Conservation (phyloP, 1,140 invertebrate genomes). For the Cherax destructor region DNA sequence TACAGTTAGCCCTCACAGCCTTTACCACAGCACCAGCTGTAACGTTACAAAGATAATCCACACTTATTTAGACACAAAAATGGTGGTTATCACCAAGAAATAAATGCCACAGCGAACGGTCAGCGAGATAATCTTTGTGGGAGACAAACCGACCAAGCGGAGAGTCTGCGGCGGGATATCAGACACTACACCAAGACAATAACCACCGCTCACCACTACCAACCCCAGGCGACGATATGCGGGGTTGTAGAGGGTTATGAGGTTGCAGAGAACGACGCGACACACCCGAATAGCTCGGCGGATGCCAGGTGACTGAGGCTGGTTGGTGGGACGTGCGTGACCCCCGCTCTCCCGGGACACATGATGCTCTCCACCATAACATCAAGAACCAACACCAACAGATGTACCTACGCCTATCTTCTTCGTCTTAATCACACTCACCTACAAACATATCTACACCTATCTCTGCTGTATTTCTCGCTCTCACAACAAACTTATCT, state of each 20-base stretch:
- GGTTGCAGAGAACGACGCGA: neutral
- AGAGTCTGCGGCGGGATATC: too few species aligned
- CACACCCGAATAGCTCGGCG: slow-evolving; percentile 25
- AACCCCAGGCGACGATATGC: slow-evolving; percentile 1
- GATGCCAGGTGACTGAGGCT: slow-evolving; percentile 39
- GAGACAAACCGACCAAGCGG: too few species aligned
- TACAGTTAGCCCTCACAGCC: neutral
- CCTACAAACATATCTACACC: neutral
- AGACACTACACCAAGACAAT: neutral
- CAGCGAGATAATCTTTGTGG: too few species aligned
- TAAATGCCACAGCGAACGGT: too few species aligned
- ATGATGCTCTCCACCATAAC: slow-evolving; percentile 13
- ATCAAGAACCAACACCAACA: neutral
- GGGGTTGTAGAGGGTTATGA: neutral
- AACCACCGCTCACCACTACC: neutral
- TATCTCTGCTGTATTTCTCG: too few species aligned
- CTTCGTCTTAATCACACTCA: neutral
- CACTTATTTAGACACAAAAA: neutral
- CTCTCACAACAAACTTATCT: too few species aligned
- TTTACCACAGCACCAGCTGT: neutral
- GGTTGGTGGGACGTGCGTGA: neutral
- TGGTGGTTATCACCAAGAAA: neutral
- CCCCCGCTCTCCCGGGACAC: slow-evolving; percentile 17
- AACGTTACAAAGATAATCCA: too few species aligned
- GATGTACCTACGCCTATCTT: neutral